Evolutionary conservation across 2,888 invertebrate genomes (phyloP), one percentile per base, ranked within the genome.

Genomic region (Amiota minor): DNA sequence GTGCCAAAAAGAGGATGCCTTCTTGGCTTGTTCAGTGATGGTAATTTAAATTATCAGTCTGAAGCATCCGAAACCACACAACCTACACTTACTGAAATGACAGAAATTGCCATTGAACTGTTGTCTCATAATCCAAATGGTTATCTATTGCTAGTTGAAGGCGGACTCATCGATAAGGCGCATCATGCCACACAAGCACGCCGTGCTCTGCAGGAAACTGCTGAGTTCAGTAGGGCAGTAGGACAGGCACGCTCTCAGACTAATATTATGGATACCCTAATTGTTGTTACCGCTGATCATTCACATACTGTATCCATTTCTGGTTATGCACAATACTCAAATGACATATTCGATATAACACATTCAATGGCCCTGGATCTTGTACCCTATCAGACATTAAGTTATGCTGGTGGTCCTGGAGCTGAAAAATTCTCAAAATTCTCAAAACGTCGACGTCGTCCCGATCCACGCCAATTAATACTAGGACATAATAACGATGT

Each of bases 211-310:
- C 84, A 87, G 53, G 87, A 87, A 72, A 85, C 88, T 0, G 91
- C 94, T 0, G 94, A 95, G 83, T 92, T 96, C 70, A 93, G 94
- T 20, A 92, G 93, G 74, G 94, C 96, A 2, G 91, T 95, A 9
- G 88, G 92, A 81, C 89, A 90, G 59, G 94, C 95, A 0, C 76
- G 92, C 61, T 86, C 91, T 62, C 88, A 93, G 88, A 93, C 94
- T 0, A 89, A 91, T 75, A 86, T 87, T 0, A 90, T 92, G 0
- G 94, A 96, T 18, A 96, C 96, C 0, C 90, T 97, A 20, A 91
- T 96, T 9, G 91, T 96, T 0, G 95, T 95, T 9, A 95, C 95
- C 0, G 91, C 95, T 0, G 95, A 95, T 88, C 95, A 96, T 84
- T 93, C 94, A 2, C 95, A 95, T 85, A 93, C 93, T 0, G 92